Percentiles rank a stretch among this genome's conserved stretches.
phyloP scores from a whole-genome alignment of 2,113 vertebrate genomes.

The Catagonus wagneri region DNA sequence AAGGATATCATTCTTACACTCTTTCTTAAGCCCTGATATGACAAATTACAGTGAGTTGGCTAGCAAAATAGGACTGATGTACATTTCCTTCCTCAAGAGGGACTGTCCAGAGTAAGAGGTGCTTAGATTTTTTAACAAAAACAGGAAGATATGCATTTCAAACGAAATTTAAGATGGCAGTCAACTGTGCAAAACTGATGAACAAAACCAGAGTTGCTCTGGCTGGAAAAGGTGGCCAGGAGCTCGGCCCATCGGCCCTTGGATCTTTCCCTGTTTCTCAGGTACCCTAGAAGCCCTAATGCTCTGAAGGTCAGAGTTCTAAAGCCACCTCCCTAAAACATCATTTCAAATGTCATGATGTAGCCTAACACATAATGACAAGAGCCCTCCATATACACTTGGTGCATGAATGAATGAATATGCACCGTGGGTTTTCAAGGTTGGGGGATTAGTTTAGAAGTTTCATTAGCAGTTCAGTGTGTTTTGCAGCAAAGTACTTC shows the following conservation, averaged over 20 bases:
- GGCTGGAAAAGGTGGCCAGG: background rate
- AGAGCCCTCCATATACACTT: background rate
- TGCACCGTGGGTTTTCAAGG: background rate
- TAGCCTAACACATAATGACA: background rate
- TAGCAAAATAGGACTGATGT: background rate
- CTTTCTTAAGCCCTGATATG: background rate
- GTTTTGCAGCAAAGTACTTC: slow-evolving; percentile 24
- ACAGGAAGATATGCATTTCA: slow-evolving; percentile 11
- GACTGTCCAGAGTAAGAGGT: slow-evolving; percentile 1
- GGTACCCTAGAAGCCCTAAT: background rate
- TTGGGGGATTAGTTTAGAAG: background rate
- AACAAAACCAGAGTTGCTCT: background rate
- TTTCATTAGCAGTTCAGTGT: background rate
- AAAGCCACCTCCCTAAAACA: background rate
- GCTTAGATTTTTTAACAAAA: slow-evolving; percentile 11
- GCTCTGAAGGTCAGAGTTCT: background rate
- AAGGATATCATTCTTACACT: slow-evolving; percentile 19
- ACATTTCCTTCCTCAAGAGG: background rate
- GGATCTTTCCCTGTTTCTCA: background rate
- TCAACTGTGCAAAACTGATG: background rate
- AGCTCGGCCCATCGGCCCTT: too few relatives aligned
- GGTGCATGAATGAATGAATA: background rate
- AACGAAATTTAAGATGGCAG: slow-evolving; percentile 22
- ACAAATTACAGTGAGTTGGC: slow-evolving; percentile 11
- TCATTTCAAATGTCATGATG: background rate